A percentile compares a stretch with the other conserved stretches of the same genome.
phyloP scores from a whole-genome alignment of 2,888 invertebrate species.

The Polyommatus iphigenia region DNA sequence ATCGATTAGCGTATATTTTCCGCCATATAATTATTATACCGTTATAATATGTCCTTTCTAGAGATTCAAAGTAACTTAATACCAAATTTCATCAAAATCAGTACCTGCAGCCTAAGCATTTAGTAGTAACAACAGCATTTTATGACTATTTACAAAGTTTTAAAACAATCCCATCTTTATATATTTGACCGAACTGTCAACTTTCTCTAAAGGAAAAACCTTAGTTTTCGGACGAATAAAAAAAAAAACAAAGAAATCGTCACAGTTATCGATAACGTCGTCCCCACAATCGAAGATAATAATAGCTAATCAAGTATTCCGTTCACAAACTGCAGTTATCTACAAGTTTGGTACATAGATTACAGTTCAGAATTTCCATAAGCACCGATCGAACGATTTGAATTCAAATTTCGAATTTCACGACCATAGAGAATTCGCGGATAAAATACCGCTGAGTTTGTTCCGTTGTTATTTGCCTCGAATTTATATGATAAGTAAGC shows the following conservation, averaged over 20 bases:
- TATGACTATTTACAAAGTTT: no score
- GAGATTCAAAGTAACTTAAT: no score
- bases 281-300: background rate
- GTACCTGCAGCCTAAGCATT: no score
- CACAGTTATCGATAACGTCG: background rate
- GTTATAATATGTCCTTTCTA: no score
- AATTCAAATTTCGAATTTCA: conserved; percentile 14
- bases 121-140: no score
- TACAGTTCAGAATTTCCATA: conserved; percentile 24
- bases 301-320: background rate
- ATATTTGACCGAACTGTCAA: no score
- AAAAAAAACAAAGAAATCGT: background rate
- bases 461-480: background rate
- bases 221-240: background rate
- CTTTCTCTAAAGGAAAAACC: no score
- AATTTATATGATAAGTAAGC: background rate
- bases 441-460: background rate
- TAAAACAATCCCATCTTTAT: no score
- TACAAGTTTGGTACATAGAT: conserved; percentile 22
- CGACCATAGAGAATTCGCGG: conserved; percentile 4
- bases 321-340: conserved; percentile 9
- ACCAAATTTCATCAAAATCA: no score
- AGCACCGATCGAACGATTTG: conserved; percentile 20
- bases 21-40: no score
- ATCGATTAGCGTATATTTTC: no score